A percentile compares a stretch with the other conserved stretches of the same genome.
Conservation (phyloP, 2,113 vertebrate genomes). For the Cynoglossus semilaevis region DNA sequence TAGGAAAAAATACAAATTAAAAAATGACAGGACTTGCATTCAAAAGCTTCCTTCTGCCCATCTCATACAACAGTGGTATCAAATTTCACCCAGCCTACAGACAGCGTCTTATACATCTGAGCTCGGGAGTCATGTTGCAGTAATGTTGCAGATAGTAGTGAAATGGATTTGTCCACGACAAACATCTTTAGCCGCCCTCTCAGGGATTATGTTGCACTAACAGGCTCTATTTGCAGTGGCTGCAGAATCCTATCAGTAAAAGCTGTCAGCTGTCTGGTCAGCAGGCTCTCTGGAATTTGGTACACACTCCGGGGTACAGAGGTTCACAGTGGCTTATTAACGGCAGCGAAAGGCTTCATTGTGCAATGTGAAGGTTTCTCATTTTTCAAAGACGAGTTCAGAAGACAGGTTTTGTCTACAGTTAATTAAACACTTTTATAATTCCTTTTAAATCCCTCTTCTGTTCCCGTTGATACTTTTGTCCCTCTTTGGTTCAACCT, state of each 20-base stretch:
- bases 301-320: conserved; percentile 42
- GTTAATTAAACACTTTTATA: conserved; percentile 1
- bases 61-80: conserved; percentile 48
- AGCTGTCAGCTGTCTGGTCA: conserved; percentile 34
- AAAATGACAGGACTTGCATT: conserved; percentile 8
- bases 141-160: conserved; percentile 34
- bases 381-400: neutral
- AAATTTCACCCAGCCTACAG: conserved; percentile 54
- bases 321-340: conserved; percentile 55
- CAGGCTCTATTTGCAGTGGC: conserved; percentile 44
- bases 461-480: too few species aligned
- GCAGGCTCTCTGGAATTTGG: conserved; percentile 63
- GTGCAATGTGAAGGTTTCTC: too few species aligned
- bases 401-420: neutral
- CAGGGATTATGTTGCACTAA: conserved; percentile 49
- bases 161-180: conserved; percentile 40
- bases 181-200: conserved; percentile 25
- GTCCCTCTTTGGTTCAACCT: too few species aligned
- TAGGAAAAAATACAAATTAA: conserved; percentile 13
- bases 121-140: conserved; percentile 30
- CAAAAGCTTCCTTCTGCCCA: conserved; percentile 41
- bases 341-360: neutral
- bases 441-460: too few species aligned
- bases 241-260: conserved; percentile 34
- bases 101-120: conserved; percentile 32